These are phyloP conservation scores for Psittacula echo DNA, from an alignment of 2,797 vertebrate species.

Conservation along the genomic window DNA sequence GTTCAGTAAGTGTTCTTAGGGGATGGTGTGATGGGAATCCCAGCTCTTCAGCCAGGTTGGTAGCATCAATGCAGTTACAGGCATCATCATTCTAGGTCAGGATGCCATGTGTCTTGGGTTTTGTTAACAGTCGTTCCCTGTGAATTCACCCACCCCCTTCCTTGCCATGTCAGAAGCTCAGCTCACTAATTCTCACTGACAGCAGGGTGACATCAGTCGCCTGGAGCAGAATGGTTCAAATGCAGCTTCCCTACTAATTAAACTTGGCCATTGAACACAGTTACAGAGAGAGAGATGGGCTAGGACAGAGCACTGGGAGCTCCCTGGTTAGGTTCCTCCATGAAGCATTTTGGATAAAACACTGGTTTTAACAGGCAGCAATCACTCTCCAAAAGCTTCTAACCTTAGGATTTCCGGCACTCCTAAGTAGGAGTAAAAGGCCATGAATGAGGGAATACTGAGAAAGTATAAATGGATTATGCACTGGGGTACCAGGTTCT, in stretches of 20 bases:
- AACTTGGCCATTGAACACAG: neutral
- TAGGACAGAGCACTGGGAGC: neutral
- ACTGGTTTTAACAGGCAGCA: neutral
- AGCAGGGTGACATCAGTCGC: neutral
- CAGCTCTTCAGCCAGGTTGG: neutral
- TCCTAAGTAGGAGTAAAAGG: neutral
- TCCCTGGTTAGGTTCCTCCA: neutral
- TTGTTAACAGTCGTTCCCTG: neutral
- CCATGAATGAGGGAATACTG: neutral
- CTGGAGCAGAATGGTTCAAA: neutral
- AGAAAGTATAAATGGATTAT: neutral
- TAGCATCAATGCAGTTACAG: neutral
- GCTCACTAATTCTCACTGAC: slow-evolving; percentile 21
- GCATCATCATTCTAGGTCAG: neutral
- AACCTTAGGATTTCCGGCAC: neutral
- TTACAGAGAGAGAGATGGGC: neutral
- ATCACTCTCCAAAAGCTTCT: neutral
- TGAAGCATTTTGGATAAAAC: neutral
- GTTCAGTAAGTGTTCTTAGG: neutral
- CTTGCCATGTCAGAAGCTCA: neutral
- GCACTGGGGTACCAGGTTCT: neutral
- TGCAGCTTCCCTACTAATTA: neutral
- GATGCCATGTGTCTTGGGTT: neutral
- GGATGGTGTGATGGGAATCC: neutral
- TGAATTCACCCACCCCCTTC: neutral